These are phyloP conservation scores for Neomonachus schauinslandi DNA, from an alignment of 2,113 vertebrate species.

Conservation along the genomic window DNA sequence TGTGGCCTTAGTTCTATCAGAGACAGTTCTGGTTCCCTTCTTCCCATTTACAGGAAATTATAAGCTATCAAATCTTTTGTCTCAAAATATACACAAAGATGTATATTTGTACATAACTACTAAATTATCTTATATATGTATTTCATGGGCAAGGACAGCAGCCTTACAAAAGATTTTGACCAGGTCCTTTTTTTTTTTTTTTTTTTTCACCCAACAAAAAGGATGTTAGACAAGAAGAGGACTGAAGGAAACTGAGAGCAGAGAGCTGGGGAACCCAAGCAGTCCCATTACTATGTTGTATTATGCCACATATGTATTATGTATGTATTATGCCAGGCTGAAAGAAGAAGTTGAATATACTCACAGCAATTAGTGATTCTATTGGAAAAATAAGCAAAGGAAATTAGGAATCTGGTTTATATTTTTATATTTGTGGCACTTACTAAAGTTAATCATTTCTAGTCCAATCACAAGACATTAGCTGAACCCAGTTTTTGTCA, in stretches of 20 bases:
- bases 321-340: background rate
- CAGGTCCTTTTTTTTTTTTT: background rate
- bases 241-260: background rate
- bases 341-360: background rate
- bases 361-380: background rate
- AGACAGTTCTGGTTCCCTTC: background rate
- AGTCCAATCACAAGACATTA: background rate
- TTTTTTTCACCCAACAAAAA: background rate
- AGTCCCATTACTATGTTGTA: background rate
- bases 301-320: background rate
- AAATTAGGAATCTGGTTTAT: conserved; percentile 65
- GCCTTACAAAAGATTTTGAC: background rate
- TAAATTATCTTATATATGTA: background rate
- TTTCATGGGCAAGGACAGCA: background rate
- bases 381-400: conserved; percentile 36
- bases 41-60: background rate
- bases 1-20: background rate
- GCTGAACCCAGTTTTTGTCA: conserved; percentile 29
- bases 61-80: background rate
- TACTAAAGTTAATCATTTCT: conserved; percentile 56
- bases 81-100: background rate
- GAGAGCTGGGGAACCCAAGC: background rate
- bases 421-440: conserved; percentile 60
- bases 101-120: background rate
- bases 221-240: background rate